Conservation (phyloP, 2,888 invertebrate genomes). For the Cyclophora punctaria region DNA sequence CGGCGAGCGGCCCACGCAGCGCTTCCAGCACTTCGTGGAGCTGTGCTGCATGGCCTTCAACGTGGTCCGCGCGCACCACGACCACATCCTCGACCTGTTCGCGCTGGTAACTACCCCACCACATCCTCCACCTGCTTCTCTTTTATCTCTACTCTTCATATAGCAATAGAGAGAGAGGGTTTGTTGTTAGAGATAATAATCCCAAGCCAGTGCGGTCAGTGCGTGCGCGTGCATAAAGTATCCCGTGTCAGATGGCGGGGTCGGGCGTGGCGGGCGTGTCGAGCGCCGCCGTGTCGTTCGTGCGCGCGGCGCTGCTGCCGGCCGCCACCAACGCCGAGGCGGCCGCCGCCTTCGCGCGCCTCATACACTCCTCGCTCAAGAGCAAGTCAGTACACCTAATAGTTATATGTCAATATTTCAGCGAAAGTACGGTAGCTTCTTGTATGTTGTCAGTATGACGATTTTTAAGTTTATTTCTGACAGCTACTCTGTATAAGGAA, state of each 20-base stretch:
- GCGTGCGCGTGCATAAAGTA: background rate
- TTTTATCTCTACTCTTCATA: too few relatives aligned
- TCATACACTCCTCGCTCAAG: constrained; percentile 96
- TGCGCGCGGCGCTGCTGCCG: constrained; percentile 91
- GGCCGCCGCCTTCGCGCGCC: constrained; percentile 94
- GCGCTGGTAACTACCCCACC: constrained; percentile 80
- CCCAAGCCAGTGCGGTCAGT: background rate
- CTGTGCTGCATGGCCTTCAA: constrained; percentile 98
- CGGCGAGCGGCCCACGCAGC: constrained; percentile 92
- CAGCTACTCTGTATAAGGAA: too few relatives aligned
- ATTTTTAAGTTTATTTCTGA: too few relatives aligned
- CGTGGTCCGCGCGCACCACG: constrained; percentile 92
- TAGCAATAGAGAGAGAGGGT: too few relatives aligned
- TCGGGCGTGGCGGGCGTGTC: constrained; percentile 95
- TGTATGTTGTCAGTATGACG: too few relatives aligned
- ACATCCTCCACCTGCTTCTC: too few relatives aligned
- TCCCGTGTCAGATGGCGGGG: constrained; percentile 83
- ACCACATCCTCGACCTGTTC: constrained; percentile 91
- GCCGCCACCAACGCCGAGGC: constrained; percentile 95
- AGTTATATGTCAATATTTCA: too few relatives aligned
- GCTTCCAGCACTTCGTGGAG: constrained; percentile 99
- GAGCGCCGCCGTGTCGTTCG: constrained; percentile 92
- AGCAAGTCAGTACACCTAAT: constrained; percentile 43
- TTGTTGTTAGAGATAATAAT: background rate
- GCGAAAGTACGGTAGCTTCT: too few relatives aligned